Conservation (phyloP, 2,888 invertebrate genomes). For the Diadromus collaris region DNA sequence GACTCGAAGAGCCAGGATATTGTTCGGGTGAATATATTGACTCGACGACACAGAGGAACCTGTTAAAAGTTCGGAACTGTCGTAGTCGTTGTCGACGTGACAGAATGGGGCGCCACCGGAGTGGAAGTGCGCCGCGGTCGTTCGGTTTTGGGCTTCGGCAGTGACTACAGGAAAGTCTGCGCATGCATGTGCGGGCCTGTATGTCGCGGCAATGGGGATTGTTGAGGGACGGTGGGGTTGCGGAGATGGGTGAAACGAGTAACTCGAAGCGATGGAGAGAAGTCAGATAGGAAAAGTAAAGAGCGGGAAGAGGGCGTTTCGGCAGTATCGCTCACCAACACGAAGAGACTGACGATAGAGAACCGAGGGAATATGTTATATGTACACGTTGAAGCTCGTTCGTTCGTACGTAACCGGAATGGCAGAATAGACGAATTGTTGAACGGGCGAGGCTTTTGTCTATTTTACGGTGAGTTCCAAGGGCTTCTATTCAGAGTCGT, state of each 20-base stretch:
- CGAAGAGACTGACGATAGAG: neutral
- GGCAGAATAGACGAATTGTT: conserved; percentile 78
- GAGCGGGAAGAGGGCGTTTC: conserved; percentile 14
- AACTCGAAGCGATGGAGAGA: conserved; percentile 47
- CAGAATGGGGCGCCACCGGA: conserved; percentile 68
- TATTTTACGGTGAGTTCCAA: conserved; percentile 78
- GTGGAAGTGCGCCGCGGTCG: conserved; percentile 65
- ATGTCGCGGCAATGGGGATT: conserved; percentile 30
- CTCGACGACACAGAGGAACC: conserved; percentile 62
- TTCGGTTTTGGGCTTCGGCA: conserved; percentile 39
- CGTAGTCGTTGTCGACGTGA: conserved; percentile 56
- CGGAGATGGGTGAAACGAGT: conserved; percentile 40
- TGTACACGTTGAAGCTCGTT: conserved; percentile 72
- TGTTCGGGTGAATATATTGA: conserved; percentile 26
- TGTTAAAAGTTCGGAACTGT: conserved; percentile 75
- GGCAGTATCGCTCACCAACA: conserved; percentile 20
- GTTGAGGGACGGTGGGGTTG: conserved; percentile 20
- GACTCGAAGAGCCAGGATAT: conserved; percentile 29
- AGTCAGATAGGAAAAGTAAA: conserved; percentile 58
- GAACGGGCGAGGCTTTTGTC: conserved; percentile 77
- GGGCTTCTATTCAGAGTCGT: conserved; percentile 76
- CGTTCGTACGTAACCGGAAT: conserved; percentile 75
- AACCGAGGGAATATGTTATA: conserved; percentile 74
- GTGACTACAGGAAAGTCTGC: conserved; percentile 16
- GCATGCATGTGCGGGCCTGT: neutral